Base-by-base conservation (phyloP, 2,797 vertebrate genomes). In the Pteropus rufus region DNA sequence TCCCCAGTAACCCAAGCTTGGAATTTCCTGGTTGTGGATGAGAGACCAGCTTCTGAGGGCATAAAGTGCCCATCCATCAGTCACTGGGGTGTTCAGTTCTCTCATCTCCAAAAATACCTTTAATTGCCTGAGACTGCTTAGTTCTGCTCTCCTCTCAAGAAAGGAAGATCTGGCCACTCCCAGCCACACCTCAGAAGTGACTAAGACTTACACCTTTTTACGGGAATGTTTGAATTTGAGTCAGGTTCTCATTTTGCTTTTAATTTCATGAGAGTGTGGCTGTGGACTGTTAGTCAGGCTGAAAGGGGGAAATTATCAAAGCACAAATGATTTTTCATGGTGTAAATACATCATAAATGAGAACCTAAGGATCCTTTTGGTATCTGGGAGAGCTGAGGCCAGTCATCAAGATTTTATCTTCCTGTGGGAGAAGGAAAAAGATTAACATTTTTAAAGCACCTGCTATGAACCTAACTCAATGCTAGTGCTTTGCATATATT, bases 171-270 rank as follows among this genome's bases (percentile, higher is more conserved):
- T 41, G 46, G 46, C 75, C 58, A 16, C 80, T 83, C 93, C 95
- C 62, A 26, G 56, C 80, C 86, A 67, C 83, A 84, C 92, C 93
- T 96, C 76, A 41, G 81, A 72, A 88, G 36, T 84, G 83, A 95
- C 87, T 95, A 88, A 97, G 85, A 64, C 75, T 79, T 67, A 46
- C 69, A 41, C 44, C 34, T 88, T 97, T 92, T 95, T 64, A 91
- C 54, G 39, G 60, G 49, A 80, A 26, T 67, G 46, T 95, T 85
- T 56, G 64, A 73, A 36, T 73, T 77, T 72, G 29, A 52, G 54
- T 76, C 65, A 36, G 64, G 10, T 73, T 93, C 60, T 93, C 46
- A 21, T 79, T 36, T 93, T 24, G 69, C 73, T 89, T 91, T 92
- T 79, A 26, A 91, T 89, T 81, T 80, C 34, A 7, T 24, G 21